A percentile compares a stretch with the other conserved stretches of the same genome.
phyloP scores from a whole-genome alignment of 2,888 invertebrate genomes.

The Amiota communis region DNA sequence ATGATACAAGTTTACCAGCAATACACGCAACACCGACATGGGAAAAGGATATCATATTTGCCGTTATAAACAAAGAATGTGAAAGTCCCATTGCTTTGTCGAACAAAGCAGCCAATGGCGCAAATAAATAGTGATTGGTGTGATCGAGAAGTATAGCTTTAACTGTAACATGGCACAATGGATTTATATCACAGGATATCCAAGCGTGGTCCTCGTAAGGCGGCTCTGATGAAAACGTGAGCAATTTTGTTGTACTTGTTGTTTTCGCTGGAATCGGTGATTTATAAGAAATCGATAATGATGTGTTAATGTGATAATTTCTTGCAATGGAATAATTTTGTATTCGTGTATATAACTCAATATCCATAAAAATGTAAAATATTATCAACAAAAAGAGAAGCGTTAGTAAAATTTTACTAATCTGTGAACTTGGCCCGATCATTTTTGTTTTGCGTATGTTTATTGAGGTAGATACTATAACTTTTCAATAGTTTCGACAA shows the following conservation, averaged over 20 bases:
- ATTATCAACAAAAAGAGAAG: slow-evolving; percentile 76
- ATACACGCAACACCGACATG: slow-evolving; percentile 85
- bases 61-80: slow-evolving; percentile 79
- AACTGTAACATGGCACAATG: slow-evolving; percentile 85
- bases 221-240: slow-evolving; percentile 49
- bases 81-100: slow-evolving; percentile 81
- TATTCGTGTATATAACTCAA: slow-evolving; percentile 81
- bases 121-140: slow-evolving; percentile 87
- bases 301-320: slow-evolving; percentile 70
- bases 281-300: slow-evolving; percentile 25
- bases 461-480: slow-evolving; percentile 17
- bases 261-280: slow-evolving; percentile 30
- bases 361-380: slow-evolving; percentile 84
- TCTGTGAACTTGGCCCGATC: slow-evolving; percentile 83
- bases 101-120: slow-evolving; percentile 83
- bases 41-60: slow-evolving; percentile 87
- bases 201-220: slow-evolving; percentile 69
- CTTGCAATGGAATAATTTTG: slow-evolving; percentile 79
- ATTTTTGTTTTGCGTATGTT: slow-evolving; percentile 72
- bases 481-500: slow-evolving; percentile 47
- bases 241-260: slow-evolving; percentile 43
- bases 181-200: slow-evolving; percentile 82
- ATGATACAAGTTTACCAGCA: slow-evolving; percentile 84
- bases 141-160: slow-evolving; percentile 89
- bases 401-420: slow-evolving; percentile 80